phyloP scores from a whole-genome alignment of 2,113 vertebrate genomes.

The Dinomys branickii region DNA sequence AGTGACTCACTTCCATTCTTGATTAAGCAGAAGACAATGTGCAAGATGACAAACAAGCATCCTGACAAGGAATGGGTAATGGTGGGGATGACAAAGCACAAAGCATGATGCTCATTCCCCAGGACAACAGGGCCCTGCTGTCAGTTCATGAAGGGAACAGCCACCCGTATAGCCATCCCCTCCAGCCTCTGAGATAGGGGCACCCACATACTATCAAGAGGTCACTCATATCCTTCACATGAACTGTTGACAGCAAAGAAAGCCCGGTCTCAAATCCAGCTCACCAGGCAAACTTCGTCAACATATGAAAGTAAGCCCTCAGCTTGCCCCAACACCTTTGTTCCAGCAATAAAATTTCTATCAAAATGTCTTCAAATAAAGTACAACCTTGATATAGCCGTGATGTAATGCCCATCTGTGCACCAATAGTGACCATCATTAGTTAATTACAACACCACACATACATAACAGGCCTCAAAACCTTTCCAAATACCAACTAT shows the following conservation, averaged over 20 bases:
- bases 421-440: neutral
- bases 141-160: neutral
- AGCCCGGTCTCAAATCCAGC: neutral
- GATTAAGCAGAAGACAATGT: neutral
- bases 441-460: neutral
- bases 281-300: neutral
- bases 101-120: neutral
- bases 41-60: neutral
- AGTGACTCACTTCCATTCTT: neutral
- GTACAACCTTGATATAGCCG: neutral
- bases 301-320: neutral
- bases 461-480: neutral
- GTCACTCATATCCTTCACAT: neutral
- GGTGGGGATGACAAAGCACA: neutral
- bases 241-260: neutral
- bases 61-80: neutral
- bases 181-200: neutral
- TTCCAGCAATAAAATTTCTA: neutral
- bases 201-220: neutral
- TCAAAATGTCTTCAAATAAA: neutral
- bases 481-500: neutral
- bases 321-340: neutral
- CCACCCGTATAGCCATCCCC: neutral
- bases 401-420: neutral
- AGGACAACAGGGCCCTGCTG: neutral